Conservation (phyloP, 2,113 vertebrate genomes). For the Scopus umbretta region DNA sequence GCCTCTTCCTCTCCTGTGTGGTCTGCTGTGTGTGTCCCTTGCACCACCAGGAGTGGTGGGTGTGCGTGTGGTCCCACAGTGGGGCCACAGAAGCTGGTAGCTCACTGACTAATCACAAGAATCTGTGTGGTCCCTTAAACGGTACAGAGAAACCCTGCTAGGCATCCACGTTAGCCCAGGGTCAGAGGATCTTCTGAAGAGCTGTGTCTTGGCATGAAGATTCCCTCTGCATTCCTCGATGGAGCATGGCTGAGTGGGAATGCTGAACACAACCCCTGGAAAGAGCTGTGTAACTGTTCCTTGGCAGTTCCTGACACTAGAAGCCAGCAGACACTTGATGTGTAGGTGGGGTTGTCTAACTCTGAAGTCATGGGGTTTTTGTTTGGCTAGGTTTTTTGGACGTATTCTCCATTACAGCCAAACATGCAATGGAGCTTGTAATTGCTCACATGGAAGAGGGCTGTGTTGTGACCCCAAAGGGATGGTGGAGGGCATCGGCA, state of each 20-base stretch:
- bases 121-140: background rate
- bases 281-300: background rate
- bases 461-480: background rate
- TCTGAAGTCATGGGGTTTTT: background rate
- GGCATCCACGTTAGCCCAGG: background rate
- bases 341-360: background rate
- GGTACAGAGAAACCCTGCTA: background rate
- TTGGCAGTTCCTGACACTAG: background rate
- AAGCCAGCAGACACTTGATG: background rate
- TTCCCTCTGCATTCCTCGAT: background rate
- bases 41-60: accelerated
- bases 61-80: background rate
- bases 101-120: background rate
- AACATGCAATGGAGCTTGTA: background rate
- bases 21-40: background rate
- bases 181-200: background rate
- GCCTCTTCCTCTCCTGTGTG: background rate
- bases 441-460: background rate
- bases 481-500: background rate
- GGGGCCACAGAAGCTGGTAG: background rate
- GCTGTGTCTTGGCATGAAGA: background rate
- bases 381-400: background rate
- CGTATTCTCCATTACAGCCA: background rate
- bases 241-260: background rate
- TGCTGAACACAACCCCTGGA: background rate